Evolutionary conservation across 2,888 invertebrate species (phyloP).

Genomic region (Scaptomyza cyrtandrae): DNA sequence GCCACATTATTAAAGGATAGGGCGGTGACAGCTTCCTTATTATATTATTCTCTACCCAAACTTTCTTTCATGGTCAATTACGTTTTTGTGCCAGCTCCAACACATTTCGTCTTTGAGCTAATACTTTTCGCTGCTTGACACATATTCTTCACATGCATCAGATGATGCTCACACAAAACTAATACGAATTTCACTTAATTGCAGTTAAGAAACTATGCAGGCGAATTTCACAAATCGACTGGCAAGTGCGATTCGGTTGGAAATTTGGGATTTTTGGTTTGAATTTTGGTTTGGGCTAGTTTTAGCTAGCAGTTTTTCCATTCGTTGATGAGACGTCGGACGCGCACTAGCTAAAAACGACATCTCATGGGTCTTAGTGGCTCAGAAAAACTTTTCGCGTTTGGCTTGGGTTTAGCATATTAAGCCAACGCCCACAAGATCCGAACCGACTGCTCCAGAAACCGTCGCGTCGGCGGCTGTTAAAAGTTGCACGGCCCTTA

Average conservation of each 20-base stretch:
- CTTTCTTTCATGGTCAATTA: conserved; percentile 43
- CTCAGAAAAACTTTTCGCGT: conserved; percentile 58
- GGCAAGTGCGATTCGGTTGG: conserved; percentile 41
- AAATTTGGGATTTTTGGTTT: conserved; percentile 3
- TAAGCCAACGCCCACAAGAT: conserved; percentile 38
- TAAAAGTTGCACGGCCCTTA: conserved; percentile 50
- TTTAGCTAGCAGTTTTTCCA: conserved; percentile 41
- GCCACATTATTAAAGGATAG: conserved; percentile 68
- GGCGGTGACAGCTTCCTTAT: conserved; percentile 51
- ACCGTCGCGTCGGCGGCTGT: conserved; percentile 52
- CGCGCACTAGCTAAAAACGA: conserved; percentile 54
- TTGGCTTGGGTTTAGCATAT: conserved; percentile 35
- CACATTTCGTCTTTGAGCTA: conserved; percentile 56
- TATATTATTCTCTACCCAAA: not conserved
- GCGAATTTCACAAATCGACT: conserved; percentile 71
- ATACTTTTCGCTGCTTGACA: conserved; percentile 58
- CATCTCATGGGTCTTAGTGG: conserved; percentile 45
- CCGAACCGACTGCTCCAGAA: conserved; percentile 1
- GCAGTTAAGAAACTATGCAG: conserved; percentile 74
- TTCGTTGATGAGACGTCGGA: conserved; percentile 60
- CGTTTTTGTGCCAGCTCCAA: conserved; percentile 54
- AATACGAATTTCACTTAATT: conserved; percentile 77
- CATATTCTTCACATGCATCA: conserved; percentile 35
- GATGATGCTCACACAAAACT: conserved; percentile 46
- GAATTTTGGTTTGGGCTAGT: not conserved